Percentiles rank a stretch among this genome's conserved stretches.
Conservation (phyloP, 2,113 vertebrate genomes). For the Calidris pygmaea region DNA sequence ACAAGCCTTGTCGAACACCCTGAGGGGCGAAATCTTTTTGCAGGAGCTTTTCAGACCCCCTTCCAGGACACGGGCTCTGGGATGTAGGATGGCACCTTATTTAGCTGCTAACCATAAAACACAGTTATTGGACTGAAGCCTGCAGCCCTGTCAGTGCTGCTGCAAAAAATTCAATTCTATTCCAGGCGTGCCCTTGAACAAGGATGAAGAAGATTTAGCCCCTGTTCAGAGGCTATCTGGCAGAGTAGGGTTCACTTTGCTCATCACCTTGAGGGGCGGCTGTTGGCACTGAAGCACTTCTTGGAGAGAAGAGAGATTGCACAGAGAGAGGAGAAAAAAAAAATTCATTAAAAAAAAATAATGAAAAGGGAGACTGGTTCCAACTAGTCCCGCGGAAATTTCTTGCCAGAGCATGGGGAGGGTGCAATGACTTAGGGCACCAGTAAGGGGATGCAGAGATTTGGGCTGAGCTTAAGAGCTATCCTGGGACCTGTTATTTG, state of each 20-base stretch:
- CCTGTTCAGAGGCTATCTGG: neutral
- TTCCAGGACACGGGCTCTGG: neutral
- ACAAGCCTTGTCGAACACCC: neutral
- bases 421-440: neutral
- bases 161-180: constrained; percentile 4
- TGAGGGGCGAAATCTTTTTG: neutral
- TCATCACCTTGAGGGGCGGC: neutral
- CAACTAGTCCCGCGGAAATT: neutral
- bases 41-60: neutral
- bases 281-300: neutral
- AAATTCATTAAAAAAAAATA: neutral
- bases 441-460: neutral
- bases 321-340: neutral
- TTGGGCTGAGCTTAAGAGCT: neutral
- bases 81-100: constrained; percentile 10
- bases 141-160: neutral
- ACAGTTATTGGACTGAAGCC: neutral
- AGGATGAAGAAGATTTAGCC: neutral
- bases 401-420: neutral
- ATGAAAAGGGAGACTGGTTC: neutral
- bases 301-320: neutral
- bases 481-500: neutral
- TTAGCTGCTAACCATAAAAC: constrained; percentile 2
- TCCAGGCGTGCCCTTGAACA: neutral
- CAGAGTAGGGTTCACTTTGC: neutral